A percentile compares a stretch with the other conserved stretches of the same genome.
phyloP scores from a whole-genome alignment of 2,113 vertebrate genomes.

The Oceanites oceanicus region DNA sequence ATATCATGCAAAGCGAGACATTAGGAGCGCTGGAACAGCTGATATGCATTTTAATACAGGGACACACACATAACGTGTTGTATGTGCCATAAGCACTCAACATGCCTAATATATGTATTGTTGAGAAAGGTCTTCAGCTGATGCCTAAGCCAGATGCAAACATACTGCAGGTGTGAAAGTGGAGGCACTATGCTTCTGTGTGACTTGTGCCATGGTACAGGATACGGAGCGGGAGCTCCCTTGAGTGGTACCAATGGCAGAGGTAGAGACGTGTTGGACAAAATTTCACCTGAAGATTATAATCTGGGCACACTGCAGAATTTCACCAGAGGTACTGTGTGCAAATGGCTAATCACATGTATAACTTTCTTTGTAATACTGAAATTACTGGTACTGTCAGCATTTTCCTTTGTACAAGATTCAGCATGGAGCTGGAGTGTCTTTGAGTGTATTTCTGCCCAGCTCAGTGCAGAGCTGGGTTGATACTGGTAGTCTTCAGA shows the following conservation, averaged over 20 bases:
- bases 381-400: not conserved
- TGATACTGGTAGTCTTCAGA: not conserved
- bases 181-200: not conserved
- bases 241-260: not conserved
- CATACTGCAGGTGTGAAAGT: not conserved
- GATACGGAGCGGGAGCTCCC: fast-evolving
- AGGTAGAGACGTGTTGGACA: not conserved
- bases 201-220: not conserved
- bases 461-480: not conserved
- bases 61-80: too few relatives aligned
- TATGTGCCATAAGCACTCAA: fast-evolving
- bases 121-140: not conserved
- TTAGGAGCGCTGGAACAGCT: not conserved
- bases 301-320: not conserved
- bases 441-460: fast-evolving
- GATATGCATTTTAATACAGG: not conserved
- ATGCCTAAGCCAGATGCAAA: not conserved
- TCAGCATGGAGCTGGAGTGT: not conserved
- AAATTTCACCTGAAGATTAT: not conserved
- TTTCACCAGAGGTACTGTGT: not conserved
- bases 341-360: not conserved
- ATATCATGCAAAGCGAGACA: not conserved
- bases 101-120: not conserved
- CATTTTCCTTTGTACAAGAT: not conserved
- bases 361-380: not conserved